Percentiles rank a stretch among this genome's conserved stretches.
Conservation (phyloP, 2,888 invertebrate species). For the Polyommatus icarus region DNA sequence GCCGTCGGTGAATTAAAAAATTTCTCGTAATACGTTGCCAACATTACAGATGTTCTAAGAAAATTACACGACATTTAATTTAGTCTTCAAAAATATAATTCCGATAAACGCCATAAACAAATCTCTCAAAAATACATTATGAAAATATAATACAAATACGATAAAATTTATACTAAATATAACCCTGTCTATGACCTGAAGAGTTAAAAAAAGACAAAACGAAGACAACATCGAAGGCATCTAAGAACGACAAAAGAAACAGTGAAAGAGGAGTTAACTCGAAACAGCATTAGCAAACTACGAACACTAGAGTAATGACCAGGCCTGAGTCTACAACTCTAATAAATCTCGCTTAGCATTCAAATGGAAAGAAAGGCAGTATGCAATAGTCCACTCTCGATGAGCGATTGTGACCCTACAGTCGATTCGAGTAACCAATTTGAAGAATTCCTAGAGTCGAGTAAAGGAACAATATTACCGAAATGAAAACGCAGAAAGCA, state of each 20-base stretch:
- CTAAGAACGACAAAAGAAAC: conserved; percentile 52
- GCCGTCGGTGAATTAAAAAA: conserved; percentile 45
- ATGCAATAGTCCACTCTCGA: conserved; percentile 30
- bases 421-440: conserved; percentile 16
- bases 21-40: conserved; percentile 54
- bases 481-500: conserved; percentile 35
- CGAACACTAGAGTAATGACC: conserved; percentile 37
- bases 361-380: conserved; percentile 41
- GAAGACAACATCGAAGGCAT: conserved; percentile 69
- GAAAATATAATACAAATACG: conserved; percentile 80
- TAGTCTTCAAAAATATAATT: conserved; percentile 78
- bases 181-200: conserved; percentile 82
- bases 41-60: conserved; percentile 66
- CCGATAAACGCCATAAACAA: conserved; percentile 77
- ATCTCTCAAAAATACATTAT: conserved; percentile 79
- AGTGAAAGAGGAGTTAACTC: conserved; percentile 41
- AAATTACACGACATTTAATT: conserved; percentile 70
- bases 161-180: conserved; percentile 81
- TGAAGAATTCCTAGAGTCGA: conserved; percentile 28
- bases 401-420: conserved; percentile 29
- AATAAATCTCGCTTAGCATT: conserved; percentile 54
- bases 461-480: conserved; percentile 33
- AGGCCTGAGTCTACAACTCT: conserved; percentile 70
- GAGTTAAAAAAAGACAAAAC: conserved; percentile 64
- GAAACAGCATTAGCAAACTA: conserved; percentile 43